phyloP scores from a whole-genome alignment of 2,888 invertebrate species.

The Nycteola revayana region DNA sequence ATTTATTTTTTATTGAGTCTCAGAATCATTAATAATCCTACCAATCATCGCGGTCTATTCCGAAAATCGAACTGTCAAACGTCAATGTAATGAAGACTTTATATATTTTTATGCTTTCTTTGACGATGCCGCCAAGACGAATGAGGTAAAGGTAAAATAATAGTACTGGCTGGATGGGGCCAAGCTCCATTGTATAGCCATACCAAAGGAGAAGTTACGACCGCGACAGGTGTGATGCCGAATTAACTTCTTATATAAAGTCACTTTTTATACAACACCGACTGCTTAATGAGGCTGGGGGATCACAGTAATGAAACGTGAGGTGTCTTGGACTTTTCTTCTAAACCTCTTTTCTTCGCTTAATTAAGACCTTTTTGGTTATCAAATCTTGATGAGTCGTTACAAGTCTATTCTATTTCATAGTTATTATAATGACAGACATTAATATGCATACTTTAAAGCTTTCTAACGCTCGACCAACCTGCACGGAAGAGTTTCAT shows the following conservation, averaged over 20 bases:
- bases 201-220: slow-evolving; percentile 75
- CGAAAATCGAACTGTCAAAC: slow-evolving; percentile 72
- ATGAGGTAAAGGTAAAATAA: slow-evolving; percentile 61
- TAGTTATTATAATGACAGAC: slow-evolving; percentile 34
- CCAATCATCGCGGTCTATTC: slow-evolving; percentile 50
- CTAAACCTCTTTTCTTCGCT: slow-evolving; percentile 52
- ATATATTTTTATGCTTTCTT: slow-evolving; percentile 66
- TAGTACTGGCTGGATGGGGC: slow-evolving; percentile 57
- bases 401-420: slow-evolving; percentile 23
- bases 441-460: slow-evolving; percentile 39
- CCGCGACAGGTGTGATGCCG: slow-evolving; percentile 77
- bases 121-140: slow-evolving; percentile 68
- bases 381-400: slow-evolving; percentile 47
- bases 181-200: slow-evolving; percentile 73
- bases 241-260: slow-evolving; percentile 79
- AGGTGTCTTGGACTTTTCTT: slow-evolving; percentile 59
- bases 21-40: slow-evolving; percentile 47
- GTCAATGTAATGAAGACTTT: slow-evolving; percentile 70
- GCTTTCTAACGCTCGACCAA: slow-evolving; percentile 49
- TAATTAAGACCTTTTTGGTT: slow-evolving; percentile 63
- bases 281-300: slow-evolving; percentile 69
- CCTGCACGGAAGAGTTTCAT: slow-evolving; percentile 48
- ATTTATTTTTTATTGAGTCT: slow-evolving; percentile 38
- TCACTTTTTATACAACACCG: slow-evolving; percentile 73
- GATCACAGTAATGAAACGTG: slow-evolving; percentile 69